Evolutionary conservation across 37 sponge, comb jelly and placozoan species (phyloP).

Genomic region (Aphrocallistes beatrix): DNA sequence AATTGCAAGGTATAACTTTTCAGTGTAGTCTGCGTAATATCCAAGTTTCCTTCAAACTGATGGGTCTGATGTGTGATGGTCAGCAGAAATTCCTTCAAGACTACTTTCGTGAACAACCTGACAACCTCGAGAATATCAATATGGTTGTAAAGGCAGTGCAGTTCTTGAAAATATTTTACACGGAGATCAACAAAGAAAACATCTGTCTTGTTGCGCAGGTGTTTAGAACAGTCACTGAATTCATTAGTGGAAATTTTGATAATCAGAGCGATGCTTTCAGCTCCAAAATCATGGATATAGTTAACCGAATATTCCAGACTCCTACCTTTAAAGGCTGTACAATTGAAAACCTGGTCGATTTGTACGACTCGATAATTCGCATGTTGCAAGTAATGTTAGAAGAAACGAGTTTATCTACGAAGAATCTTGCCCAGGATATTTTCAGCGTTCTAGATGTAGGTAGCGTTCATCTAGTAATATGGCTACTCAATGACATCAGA

Average conservation of each 20-base stretch:
- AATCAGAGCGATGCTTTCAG: not conserved
- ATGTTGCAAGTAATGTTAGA: conserved; percentile 45
- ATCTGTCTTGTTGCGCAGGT: conserved; percentile 34
- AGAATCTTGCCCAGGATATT: conserved; percentile 22
- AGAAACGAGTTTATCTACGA: conserved; percentile 26
- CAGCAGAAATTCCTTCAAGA: conserved; percentile 47
- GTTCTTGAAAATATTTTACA: conserved; percentile 35
- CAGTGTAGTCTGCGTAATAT: conserved; percentile 10
- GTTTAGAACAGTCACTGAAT: conserved; percentile 24
- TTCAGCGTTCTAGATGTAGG: conserved; percentile 20
- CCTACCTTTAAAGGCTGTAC: not conserved
- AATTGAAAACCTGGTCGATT: not conserved
- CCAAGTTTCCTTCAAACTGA: conserved; percentile 34
- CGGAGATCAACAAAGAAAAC: conserved; percentile 31
- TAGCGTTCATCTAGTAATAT: not conserved
- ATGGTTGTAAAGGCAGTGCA: conserved; percentile 32
- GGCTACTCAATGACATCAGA: not conserved
- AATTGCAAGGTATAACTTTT: not conserved
- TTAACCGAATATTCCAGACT: conserved; percentile 39
- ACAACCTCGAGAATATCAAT: conserved; percentile 42
- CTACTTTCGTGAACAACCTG: conserved; percentile 56
- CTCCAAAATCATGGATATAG: not conserved
- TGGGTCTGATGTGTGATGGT: conserved; percentile 67
- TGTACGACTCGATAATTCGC: conserved; percentile 40
- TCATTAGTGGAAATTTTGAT: conserved; percentile 15